Percentiles rank a stretch among this genome's conserved stretches.
Evolutionary conservation across 2,888 invertebrate genomes (phyloP).

Genomic region (Ernsta delagoae): DNA sequence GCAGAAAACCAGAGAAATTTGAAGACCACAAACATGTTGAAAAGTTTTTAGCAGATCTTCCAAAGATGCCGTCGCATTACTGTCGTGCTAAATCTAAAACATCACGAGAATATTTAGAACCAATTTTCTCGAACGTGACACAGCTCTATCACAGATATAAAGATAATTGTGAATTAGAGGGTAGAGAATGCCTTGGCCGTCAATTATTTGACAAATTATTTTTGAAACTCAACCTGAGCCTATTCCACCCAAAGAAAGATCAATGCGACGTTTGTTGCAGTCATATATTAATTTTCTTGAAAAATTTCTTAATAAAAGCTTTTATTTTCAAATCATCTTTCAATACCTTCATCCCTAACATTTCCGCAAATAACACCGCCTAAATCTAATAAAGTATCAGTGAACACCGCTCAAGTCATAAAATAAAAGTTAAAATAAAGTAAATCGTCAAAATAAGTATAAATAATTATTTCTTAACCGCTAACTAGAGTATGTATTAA

Average conservation of each 20-base stretch:
- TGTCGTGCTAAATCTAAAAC: background rate
- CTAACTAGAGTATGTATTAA: background rate
- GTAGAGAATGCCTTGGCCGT: slow-evolving; percentile 33
- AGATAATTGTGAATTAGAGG: background rate
- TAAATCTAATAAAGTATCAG: background rate
- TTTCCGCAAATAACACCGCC: slow-evolving; percentile 4
- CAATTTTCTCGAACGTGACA: slow-evolving; percentile 25
- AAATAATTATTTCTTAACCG: background rate
- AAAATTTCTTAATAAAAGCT: slow-evolving; percentile 5
- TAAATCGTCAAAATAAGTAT: slow-evolving; percentile 2
- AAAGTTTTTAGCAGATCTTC: slow-evolving; percentile 38
- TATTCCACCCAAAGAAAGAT: slow-evolving; percentile 40
- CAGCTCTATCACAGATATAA: background rate
- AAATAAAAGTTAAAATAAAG: slow-evolving; percentile 11
- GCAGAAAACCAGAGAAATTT: slow-evolving; percentile 43
- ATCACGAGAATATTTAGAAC: slow-evolving; percentile 43
- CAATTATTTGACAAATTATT: slow-evolving; percentile 45
- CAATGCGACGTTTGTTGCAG: slow-evolving; percentile 13
- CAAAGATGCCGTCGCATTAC: slow-evolving; percentile 45
- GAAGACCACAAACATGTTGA: slow-evolving; percentile 42
- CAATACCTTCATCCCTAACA: background rate
- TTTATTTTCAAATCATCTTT: background rate
- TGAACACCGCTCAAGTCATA: slow-evolving; percentile 3
- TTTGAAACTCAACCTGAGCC: slow-evolving; percentile 46
- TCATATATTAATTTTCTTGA: background rate